Base-by-base conservation (phyloP, 2,888 invertebrate genomes). In the Lymantria dispar region DNA sequence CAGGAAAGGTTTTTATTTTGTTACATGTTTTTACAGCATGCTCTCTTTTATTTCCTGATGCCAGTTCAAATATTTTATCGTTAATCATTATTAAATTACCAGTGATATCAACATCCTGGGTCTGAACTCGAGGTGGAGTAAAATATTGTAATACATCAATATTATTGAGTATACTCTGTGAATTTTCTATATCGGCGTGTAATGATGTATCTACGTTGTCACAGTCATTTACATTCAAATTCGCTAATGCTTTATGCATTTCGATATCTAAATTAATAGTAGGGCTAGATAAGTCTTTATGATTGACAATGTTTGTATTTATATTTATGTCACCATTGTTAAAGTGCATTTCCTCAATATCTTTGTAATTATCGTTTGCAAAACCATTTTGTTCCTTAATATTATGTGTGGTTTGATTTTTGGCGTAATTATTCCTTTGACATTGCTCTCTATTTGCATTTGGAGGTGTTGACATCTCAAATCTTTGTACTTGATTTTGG, bases 111-210 rank as follows among this genome's bases (percentile, higher is more conserved):
- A 7, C 10, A 33, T 33, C 10, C 33, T 33, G 33, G 10, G 1
- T 1, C 8, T 33, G 33, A 33, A 10, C 8, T 10, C 8, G 33
- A 10, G 38, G 11, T 1, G 38, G 2, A 2, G 38, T 38, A 12
- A n/a, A 38, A 8, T 40, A 40, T 5, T 14, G 14, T 9, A 15
- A 8, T 15, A 7, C 38, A 31, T 54, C 41, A 49, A 44, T 57
- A 41, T 54, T 50, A 30, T 64, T 48, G 0, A 65, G 51, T 29
- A 68, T 53, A 39, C 68, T 77, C 60, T 78, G 80, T 0, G 82
- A 81, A 55, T 43, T 68, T 49, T 57, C 54, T 1, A 13, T 22
- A 38, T 60, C 54, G 10, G 39, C n/a, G 39, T 15, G 13, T 12
- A 47, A 42, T 7, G 11, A 38, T 13, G 41, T 8, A 7, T 11